Percentiles rank a stretch among this genome's conserved stretches.
These are phyloP conservation scores for Protaetia brevitarsis DNA, from an alignment of 1,140 invertebrate species.

Conservation along the genomic window DNA sequence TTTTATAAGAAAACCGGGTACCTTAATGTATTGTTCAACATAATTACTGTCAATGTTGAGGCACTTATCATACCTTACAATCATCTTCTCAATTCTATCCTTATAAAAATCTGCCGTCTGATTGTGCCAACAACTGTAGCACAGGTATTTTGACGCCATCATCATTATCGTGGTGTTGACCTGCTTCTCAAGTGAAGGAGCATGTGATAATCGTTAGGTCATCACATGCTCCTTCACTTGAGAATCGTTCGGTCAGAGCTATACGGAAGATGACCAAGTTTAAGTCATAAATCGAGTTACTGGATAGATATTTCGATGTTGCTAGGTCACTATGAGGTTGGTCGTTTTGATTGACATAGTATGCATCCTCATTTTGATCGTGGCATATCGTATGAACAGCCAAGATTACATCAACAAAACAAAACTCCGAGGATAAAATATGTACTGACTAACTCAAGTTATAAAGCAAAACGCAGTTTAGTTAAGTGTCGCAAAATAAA, in stretches of 20 bases:
- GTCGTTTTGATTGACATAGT: neutral
- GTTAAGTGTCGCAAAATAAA: neutral
- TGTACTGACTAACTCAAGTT: too few relatives aligned
- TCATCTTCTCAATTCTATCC: neutral
- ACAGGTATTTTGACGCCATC: conserved; percentile 5
- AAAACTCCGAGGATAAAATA: too few relatives aligned
- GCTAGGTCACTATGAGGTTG: too few relatives aligned
- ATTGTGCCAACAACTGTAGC: neutral
- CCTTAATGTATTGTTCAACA: neutral
- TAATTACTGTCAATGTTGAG: neutral
- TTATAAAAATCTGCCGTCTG: conserved; percentile 20
- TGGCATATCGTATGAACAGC: too few relatives aligned
- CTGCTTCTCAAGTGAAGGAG: neutral
- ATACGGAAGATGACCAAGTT: neutral
- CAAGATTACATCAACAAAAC: too few relatives aligned
- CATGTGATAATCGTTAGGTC: conserved; percentile 1
- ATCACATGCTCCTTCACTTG: too few relatives aligned
- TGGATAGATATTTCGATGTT: too few relatives aligned
- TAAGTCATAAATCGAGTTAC: too few relatives aligned
- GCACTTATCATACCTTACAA: neutral
- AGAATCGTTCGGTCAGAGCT: neutral
- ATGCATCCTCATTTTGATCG: too few relatives aligned
- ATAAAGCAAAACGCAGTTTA: too few relatives aligned
- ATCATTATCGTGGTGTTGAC: neutral
- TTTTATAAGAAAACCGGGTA: neutral